A percentile compares a stretch with the other conserved stretches of the same genome.
These are phyloP conservation scores for Todiramphus chloris DNA, from an alignment of 2,113 vertebrate genomes.

Conservation along the genomic window DNA sequence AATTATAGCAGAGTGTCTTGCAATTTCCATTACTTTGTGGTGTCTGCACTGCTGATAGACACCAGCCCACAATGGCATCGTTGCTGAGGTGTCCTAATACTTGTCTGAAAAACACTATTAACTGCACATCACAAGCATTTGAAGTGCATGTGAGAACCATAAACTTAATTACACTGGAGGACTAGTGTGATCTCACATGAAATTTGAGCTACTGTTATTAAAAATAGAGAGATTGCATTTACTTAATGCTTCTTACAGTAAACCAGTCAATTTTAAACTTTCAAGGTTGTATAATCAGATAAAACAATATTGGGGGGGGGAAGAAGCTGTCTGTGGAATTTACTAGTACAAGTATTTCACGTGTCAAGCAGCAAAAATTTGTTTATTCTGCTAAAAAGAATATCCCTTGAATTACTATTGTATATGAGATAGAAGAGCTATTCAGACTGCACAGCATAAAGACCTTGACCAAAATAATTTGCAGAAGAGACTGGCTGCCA, in stretches of 20 bases:
- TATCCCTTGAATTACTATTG: slow-evolving; percentile 2
- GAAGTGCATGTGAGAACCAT: slow-evolving; percentile 66
- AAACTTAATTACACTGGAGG: slow-evolving; percentile 73
- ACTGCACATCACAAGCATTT: slow-evolving; percentile 53
- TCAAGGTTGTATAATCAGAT: slow-evolving; percentile 47
- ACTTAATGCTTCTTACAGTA: slow-evolving; percentile 71
- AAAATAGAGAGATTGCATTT: slow-evolving; percentile 72
- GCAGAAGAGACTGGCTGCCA: neutral
- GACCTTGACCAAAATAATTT: neutral
- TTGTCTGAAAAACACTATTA: slow-evolving; percentile 65
- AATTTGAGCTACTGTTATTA: slow-evolving; percentile 73
- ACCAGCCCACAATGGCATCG: slow-evolving; percentile 41
- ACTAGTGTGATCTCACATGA: slow-evolving; percentile 69
- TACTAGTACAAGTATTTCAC: slow-evolving; percentile 33
- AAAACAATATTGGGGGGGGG: slow-evolving; percentile 17
- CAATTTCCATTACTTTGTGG: slow-evolving; percentile 61
- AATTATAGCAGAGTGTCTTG: slow-evolving; percentile 54
- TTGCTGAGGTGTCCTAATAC: slow-evolving; percentile 43
- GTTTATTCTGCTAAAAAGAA: slow-evolving; percentile 40
- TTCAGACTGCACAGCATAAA: neutral
- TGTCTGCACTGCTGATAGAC: slow-evolving; percentile 50
- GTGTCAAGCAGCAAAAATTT: neutral
- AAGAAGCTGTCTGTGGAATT: slow-evolving; percentile 10
- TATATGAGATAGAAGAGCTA: neutral
- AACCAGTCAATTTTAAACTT: slow-evolving; percentile 68